phyloP scores from a whole-genome alignment of 2,113 vertebrate species.

The Apodemus speciosus region DNA sequence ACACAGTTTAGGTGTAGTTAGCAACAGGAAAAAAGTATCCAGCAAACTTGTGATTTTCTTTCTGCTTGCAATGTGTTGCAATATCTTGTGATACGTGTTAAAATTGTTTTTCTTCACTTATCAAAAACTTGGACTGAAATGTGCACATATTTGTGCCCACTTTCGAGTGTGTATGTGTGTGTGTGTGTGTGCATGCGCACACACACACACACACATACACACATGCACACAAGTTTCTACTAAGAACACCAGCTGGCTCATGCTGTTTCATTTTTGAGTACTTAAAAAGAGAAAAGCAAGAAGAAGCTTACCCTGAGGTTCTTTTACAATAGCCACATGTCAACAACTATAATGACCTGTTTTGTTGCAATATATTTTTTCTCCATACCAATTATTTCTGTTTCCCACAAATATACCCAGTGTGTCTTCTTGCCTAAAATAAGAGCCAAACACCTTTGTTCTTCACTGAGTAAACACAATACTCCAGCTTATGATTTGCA shows the following conservation, averaged over 20 bases:
- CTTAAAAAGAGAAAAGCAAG: neutral
- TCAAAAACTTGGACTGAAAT: conserved; percentile 8
- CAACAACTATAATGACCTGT: conserved; percentile 15
- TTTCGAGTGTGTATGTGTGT: no score
- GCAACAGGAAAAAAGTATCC: neutral
- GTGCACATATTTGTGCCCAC: neutral
- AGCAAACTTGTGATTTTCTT: neutral
- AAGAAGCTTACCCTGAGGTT: neutral
- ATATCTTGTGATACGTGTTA: neutral
- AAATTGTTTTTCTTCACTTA: conserved; percentile 43
- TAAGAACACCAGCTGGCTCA: neutral
- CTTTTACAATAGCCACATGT: conserved; percentile 40
- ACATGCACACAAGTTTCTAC: neutral
- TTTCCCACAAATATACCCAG: neutral
- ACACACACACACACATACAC: no score
- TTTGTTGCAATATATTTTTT: conserved; percentile 44
- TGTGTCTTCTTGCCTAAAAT: conserved; percentile 57
- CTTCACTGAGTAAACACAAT: neutral
- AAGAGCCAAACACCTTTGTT: conserved; percentile 16
- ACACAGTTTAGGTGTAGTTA: conserved; percentile 20
- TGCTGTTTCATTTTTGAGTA: neutral
- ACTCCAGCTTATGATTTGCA: neutral
- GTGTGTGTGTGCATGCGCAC: no score
- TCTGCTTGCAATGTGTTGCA: neutral
- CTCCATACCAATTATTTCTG: conserved; percentile 51